Percentiles rank a stretch among this genome's conserved stretches.
Conservation (phyloP, 2,113 vertebrate genomes). For the Muntiacus muntjak region DNA sequence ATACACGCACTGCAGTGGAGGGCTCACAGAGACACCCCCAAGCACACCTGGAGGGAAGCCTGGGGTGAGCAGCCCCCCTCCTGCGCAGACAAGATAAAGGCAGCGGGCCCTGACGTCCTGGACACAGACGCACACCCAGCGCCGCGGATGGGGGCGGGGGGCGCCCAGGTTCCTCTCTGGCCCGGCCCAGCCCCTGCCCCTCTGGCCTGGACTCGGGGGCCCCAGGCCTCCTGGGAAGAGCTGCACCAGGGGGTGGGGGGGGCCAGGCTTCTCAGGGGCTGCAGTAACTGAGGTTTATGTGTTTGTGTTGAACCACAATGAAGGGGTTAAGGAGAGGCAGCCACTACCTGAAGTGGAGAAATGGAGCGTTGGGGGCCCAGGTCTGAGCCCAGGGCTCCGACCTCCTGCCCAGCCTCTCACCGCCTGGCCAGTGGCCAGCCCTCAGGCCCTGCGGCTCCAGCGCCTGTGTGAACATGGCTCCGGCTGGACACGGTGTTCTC, state of each 20-base stretch:
- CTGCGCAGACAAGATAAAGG: background rate
- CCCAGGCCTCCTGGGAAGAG: background rate
- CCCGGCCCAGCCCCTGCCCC: no score
- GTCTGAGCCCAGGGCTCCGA: background rate
- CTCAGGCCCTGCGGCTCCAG: background rate
- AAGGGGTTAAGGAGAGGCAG: background rate
- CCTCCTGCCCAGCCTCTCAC: background rate
- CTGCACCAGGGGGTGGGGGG: no score
- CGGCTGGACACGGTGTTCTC: background rate
- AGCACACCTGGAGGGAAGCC: background rate
- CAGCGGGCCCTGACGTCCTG: background rate
- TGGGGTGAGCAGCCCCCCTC: background rate
- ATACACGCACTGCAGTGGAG: background rate
- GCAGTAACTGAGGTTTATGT: background rate
- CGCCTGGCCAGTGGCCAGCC: background rate
- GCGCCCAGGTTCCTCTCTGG: background rate
- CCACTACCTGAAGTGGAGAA: background rate
- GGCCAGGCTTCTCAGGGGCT: background rate
- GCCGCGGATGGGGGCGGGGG: fast-evolving
- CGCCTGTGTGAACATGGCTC: background rate
- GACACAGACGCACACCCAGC: background rate
- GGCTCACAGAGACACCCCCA: background rate
- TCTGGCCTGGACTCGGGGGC: background rate
- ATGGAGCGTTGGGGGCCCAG: background rate
- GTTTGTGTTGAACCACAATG: background rate